A percentile compares a stretch with the other conserved stretches of the same genome.
Conservation (phyloP, 2,113 vertebrate genomes). For the Semnornis frantzii region DNA sequence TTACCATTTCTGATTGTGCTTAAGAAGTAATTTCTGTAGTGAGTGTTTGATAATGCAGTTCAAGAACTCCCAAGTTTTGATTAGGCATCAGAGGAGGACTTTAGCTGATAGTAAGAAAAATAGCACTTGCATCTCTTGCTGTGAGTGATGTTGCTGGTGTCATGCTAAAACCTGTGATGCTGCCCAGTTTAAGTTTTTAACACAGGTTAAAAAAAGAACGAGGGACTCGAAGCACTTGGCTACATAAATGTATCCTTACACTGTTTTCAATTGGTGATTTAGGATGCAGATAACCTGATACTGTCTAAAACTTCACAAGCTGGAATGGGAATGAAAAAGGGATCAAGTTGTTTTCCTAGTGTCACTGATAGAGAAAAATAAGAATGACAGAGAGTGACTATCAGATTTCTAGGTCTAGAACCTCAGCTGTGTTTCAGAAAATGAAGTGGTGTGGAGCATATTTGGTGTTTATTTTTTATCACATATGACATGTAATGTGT, state of each 20-base stretch:
- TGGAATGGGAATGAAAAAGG: not conserved
- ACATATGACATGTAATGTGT: not conserved
- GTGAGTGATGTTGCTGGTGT: not conserved
- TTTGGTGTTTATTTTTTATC: not conserved
- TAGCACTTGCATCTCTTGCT: not conserved
- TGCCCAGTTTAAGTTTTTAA: not conserved
- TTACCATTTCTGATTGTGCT: not conserved
- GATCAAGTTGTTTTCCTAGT: not conserved
- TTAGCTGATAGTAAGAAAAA: not conserved
- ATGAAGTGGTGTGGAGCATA: not conserved
- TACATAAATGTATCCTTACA: not conserved
- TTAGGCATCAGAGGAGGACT: not conserved
- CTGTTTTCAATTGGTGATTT: not conserved
- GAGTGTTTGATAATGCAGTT: not conserved
- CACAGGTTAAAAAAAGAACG: not conserved
- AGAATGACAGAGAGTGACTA: not conserved
- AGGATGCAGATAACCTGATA: not conserved
- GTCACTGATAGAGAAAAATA: not conserved
- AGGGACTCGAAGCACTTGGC: not conserved
- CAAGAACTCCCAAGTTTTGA: not conserved
- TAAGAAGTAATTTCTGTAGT: not conserved
- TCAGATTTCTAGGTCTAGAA: not conserved
- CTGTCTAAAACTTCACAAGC: not conserved
- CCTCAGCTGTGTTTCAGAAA: not conserved
- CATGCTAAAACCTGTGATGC: not conserved